phyloP scores from a whole-genome alignment of 2,113 vertebrate genomes.

The Xiphophorus couchianus region DNA sequence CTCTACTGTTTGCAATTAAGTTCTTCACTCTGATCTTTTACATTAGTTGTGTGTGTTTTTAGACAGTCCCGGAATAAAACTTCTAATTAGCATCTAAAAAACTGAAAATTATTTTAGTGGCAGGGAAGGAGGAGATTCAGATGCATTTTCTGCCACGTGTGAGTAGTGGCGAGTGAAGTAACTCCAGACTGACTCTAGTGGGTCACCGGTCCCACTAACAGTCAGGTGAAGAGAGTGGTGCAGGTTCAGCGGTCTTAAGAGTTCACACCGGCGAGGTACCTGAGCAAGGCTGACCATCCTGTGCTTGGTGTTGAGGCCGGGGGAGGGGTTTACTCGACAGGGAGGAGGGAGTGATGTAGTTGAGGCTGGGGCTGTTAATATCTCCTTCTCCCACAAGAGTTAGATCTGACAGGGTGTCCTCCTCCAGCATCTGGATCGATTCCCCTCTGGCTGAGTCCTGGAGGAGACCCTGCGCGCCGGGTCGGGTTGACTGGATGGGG shows the following conservation, averaged over 20 bases:
- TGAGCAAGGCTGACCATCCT: conserved; percentile 85
- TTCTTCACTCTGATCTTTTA: conserved; percentile 5
- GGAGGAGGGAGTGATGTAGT: conserved; percentile 84
- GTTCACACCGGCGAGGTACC: conserved; percentile 89
- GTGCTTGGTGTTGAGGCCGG: conserved; percentile 78
- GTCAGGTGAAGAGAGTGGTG: conserved; percentile 38
- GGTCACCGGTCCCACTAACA: conserved; percentile 18
- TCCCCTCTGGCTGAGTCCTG: conserved; percentile 67
- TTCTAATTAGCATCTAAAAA: conserved; percentile 3
- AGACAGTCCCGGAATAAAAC: background rate
- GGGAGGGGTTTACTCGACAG: conserved; percentile 73
- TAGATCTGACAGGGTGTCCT: conserved; percentile 89
- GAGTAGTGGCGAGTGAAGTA: background rate
- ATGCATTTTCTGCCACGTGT: conserved; percentile 62
- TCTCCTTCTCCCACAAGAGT: conserved; percentile 93
- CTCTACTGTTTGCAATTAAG: background rate
- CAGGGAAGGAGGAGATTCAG: conserved; percentile 47
- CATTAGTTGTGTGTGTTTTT: conserved; percentile 18
- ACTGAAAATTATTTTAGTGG: conserved; percentile 5
- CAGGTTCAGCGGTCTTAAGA: conserved; percentile 62
- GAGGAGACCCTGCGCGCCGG: conserved; percentile 38
- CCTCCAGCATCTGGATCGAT: conserved; percentile 86
- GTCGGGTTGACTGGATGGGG: conserved; percentile 71
- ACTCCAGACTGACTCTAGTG: conserved; percentile 36
- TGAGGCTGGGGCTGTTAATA: conserved; percentile 91